phyloP scores from a whole-genome alignment of 1,140 invertebrate genomes.

The Holcopasites calliopsidis region DNA sequence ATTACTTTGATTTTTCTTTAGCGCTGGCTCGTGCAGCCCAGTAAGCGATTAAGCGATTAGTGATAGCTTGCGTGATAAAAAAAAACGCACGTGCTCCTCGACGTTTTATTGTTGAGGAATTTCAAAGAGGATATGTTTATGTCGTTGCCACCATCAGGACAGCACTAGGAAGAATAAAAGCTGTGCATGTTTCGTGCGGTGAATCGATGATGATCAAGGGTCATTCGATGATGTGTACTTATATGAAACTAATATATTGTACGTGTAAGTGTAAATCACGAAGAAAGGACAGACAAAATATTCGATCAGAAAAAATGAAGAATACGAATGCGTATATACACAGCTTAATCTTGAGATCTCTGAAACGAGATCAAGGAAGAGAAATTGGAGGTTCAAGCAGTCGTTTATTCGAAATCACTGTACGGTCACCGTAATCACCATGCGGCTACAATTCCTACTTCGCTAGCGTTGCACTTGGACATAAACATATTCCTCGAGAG shows the following conservation, averaged over 20 bases:
- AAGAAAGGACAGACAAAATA: no score
- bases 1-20: constrained; percentile 16
- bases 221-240: not conserved
- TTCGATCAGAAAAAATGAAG: not conserved
- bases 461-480: constrained; percentile 10
- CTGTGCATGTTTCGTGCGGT: not conserved
- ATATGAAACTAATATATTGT: no score
- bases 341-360: not conserved
- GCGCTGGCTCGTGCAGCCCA: constrained; percentile 36
- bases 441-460: not conserved
- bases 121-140: constrained; percentile 40
- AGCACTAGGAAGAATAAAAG: not conserved
- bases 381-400: constrained; percentile 1
- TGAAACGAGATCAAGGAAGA: not conserved
- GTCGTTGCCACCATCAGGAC: constrained; percentile 26
- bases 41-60: constrained; percentile 53
- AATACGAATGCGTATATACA: no score
- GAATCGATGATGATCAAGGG: not conserved
- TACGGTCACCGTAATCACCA: not conserved
- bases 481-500: constrained; percentile 54
- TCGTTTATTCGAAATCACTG: constrained; percentile 18
- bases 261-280: not conserved
- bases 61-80: constrained; percentile 28
- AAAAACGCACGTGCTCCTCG: constrained; percentile 43
- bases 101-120: constrained; percentile 41